Evolutionary conservation across 2,888 invertebrate species (phyloP), one percentile per base, ranked within the genome.

Genomic region (Eristalis tenax): DNA sequence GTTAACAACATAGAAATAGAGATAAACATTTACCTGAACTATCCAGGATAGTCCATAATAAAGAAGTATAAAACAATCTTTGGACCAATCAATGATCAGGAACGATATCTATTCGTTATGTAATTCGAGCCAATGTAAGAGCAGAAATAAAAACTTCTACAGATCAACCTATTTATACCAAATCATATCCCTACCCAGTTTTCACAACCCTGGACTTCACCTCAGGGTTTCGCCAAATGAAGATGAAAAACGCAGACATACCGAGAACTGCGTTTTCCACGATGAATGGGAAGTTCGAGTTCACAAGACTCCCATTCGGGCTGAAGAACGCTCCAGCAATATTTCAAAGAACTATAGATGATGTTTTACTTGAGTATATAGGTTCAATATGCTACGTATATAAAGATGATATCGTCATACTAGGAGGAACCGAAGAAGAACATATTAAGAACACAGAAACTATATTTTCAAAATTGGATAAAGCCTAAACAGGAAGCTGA

Each of bases 291-390:
- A 88, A 88, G 38, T 85, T 81, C 22, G 78, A 89, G 28, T 85
- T 70, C 15, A 75, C 84, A 8, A 63, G 75, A 11, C 70, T 84
- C 15, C 75, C 50, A 50, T 50, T 56, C 3, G 56, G 56, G 56
- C 50, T 86, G 5, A 84, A 80, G 56, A 85, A 79, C 28, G 85
- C 81, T 50, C 75, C 88, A 1, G 76, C 81, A 4, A 75, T 86
- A n/a, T 89, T 89, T 26, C 88, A 89, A 70, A 18, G 89, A 3
- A 89, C 87, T 77, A 81, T 89, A 50, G 15, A 50, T 64, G 50
- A 50, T n/a, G n/a, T 50, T 50, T 50, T 50, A 50, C 6, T 1
- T 11, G 50, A 50, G 13, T 6, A 50, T 11, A 78, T 85, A 28
- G 78, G 79, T 1, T 80, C 79, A 32, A 83, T 83, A 10, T 80